Evolutionary conservation across 2,888 invertebrate species (phyloP), one percentile per base, ranked within the genome.

Genomic region (Tiliacea aurago): DNA sequence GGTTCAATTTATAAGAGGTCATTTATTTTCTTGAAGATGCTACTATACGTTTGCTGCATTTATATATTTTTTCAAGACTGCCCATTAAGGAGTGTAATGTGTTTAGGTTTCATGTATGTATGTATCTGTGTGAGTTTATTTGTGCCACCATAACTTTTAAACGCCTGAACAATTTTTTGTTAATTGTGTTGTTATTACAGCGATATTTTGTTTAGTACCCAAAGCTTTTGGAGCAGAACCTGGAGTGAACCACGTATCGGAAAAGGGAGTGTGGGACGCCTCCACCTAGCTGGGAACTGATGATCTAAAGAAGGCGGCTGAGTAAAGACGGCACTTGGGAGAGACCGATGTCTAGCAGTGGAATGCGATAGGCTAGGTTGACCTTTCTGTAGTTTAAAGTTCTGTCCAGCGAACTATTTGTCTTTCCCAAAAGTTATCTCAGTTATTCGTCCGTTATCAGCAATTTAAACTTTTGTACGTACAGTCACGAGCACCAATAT

Each of bases 1-100:
- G 88, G 89, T 67, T 20, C 62, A 87, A 89, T 86, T 63, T 55
- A 83, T 51, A 61, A 79, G 84, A 74, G 67, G 33, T 49, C 2
- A 64, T 15, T 45, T 63, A 13, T 20, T 45, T 63, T 45, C 6
- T 43, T 11, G 11, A 18, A 18, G 23, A 62, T 61, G 43, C 18
- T 23, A 9, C 18, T 45, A 7, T 28, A 23, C 7, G 1, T 20
- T 20, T 62, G 20, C 62, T 28, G 20, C 11, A 13, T 10, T 23
- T 4, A 7, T 23, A 6, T 13, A 15, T 4, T 9, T 10, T 51
- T n/a, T n/a, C n/a, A n/a, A n/a, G n/a, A n/a, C n/a, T n/a, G n/a
- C n/a, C n/a, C n/a, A n/a, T n/a, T n/a, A n/a, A n/a, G n/a, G n/a
- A n/a, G n/a, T n/a, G n/a, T n/a, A n/a, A n/a, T n/a, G n/a, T n/a